Base-by-base conservation (phyloP, 2,113 vertebrate species). In the Nestor notabilis region DNA sequence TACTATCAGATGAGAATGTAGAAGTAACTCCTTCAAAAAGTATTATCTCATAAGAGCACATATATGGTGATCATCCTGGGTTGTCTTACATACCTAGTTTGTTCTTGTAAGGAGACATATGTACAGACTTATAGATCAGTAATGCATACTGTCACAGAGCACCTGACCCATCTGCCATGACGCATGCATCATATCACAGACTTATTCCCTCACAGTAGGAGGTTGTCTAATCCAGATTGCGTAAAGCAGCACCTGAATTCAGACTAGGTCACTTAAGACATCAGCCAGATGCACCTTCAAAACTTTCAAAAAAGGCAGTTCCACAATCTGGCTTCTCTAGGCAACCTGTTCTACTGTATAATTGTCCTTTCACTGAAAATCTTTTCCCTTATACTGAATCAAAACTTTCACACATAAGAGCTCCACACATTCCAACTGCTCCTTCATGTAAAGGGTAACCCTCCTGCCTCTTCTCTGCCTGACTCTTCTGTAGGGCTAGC, bases 191-290 rank as follows among this genome's bases (percentile, higher is more conserved):
- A 0, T 14, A 85, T 19, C 69, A 68, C 19, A 89, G 50, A 80
- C 21, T 68, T 20, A 14, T 20, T 41, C 60, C 37, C 21, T 63
- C 55, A 61, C 27, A 75, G 27, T 20, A 28, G 39, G 43, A 43
- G 23, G 46, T 0, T 78, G 31, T 61, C 0, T 1, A 53, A 5
- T 13, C 25, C 18, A n/a, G 74, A 78, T 5, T 63, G 50, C 3
- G 3, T 29, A 66, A 91, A 78, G 23, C 15, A 52, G 37, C 25
- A 78, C 6, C 39, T 52, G 33, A 81, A 77, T 77, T 91, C 46
- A 61, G 47, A 77, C 23, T 87, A 13, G 24, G 20, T 56, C 77
- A 41, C 44, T 61, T 47, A 5, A 4, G 29, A 39, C 33, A 39
- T 69, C 41, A 47, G 41, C 14, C 11, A 68, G 17, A 64, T 25